phyloP scores from a whole-genome alignment of 2,888 invertebrate species.

The Epsilonema sp. region DNA sequence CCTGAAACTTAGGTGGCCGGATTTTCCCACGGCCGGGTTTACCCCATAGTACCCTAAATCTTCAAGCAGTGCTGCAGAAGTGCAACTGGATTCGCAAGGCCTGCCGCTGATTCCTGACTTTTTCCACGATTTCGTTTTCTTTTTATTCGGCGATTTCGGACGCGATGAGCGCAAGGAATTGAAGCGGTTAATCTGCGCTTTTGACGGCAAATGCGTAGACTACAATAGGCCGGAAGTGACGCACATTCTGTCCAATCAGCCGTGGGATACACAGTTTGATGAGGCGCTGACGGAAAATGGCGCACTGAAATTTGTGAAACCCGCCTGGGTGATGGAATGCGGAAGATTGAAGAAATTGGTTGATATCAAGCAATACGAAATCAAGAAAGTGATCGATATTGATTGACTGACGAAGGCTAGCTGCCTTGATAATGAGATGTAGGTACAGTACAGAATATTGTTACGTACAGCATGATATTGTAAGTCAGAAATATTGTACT shows the following conservation, averaged over 20 bases:
- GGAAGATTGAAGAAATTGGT: constrained; percentile 30
- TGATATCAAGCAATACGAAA: constrained; percentile 1
- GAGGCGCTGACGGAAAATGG: constrained; percentile 30
- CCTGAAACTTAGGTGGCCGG: no score
- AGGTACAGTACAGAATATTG: no score
- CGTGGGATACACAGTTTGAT: constrained; percentile 34
- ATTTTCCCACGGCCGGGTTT: no score
- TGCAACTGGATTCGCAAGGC: constrained; percentile 1
- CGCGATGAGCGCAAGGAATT: constrained; percentile 28
- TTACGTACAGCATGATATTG: no score
- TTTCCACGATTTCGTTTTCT: constrained; percentile 38
- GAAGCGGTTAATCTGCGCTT: constrained; percentile 41
- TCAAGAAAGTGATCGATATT: no score
- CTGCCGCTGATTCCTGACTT: constrained; percentile 34
- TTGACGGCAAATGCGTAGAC: constrained; percentile 34
- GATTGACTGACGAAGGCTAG: no score
- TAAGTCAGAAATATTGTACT: no score
- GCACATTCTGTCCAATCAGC: constrained; percentile 29
- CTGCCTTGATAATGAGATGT: no score
- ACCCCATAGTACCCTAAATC: no score
- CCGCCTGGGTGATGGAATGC: constrained; percentile 45
- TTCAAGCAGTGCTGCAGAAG: no score
- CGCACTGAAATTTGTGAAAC: constrained; percentile 33
- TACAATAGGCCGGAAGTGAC: constrained; percentile 32
- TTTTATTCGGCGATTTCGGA: constrained; percentile 33